These are phyloP conservation scores for Pammene aurita DNA, from an alignment of 2,888 invertebrate genomes.

Conservation along the genomic window DNA sequence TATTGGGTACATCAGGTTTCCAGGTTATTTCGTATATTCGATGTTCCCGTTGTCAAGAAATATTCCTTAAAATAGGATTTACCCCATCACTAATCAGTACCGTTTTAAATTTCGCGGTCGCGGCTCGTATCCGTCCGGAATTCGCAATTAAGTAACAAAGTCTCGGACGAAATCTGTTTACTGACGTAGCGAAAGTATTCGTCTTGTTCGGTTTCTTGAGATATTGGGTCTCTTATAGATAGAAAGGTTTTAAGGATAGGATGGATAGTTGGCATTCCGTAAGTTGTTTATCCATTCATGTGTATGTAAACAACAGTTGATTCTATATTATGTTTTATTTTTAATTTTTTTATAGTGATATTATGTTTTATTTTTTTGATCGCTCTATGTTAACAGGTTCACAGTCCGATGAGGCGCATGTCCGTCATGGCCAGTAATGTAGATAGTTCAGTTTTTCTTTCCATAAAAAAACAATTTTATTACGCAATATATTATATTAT, in stretches of 20 bases:
- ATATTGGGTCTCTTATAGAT: slow-evolving; percentile 49
- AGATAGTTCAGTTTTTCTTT: no score
- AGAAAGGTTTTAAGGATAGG: slow-evolving; percentile 41
- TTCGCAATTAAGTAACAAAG: slow-evolving; percentile 75
- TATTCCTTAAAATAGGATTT: neutral
- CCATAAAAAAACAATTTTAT: no score
- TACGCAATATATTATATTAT: no score
- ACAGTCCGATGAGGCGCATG: no score
- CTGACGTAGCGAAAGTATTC: slow-evolving; percentile 60
- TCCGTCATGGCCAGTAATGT: no score
- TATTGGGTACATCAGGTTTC: no score
- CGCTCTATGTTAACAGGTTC: no score
- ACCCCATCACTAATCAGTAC: neutral
- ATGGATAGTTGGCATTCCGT: slow-evolving; percentile 52
- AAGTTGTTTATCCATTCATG: slow-evolving; percentile 43
- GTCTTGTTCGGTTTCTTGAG: slow-evolving; percentile 39
- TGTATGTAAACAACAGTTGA: no score
- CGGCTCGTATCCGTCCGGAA: slow-evolving; percentile 66
- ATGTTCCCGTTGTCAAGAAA: neutral
- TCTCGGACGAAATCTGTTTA: slow-evolving; percentile 69
- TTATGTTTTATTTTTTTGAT: neutral
- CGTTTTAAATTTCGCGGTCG: slow-evolving; percentile 44
- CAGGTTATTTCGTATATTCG: no score
- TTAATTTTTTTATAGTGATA: no score
- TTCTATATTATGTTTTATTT: no score